Base-by-base conservation (phyloP, 2,113 vertebrate species). In the Echinops telfairi region DNA sequence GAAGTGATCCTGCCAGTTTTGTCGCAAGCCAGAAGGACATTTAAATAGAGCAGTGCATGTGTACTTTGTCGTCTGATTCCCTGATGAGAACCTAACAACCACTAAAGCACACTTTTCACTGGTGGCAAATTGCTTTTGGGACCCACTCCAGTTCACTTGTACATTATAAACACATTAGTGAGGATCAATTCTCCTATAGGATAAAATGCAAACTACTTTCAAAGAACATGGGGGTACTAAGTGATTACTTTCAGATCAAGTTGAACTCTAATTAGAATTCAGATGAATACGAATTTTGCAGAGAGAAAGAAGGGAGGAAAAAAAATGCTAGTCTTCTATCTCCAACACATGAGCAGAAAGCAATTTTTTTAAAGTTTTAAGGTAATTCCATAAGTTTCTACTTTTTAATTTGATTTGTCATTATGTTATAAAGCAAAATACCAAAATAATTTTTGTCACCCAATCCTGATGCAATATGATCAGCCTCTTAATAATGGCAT, bases 11-110 rank as follows among this genome's bases (percentile, higher is more conserved):
- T 90, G 79, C 86, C 83, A 92, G 81, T 82, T 94, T 91, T 1
- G 0, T 92, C 84, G 73, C 62, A 95, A 97, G 89, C 85, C 92
- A 97, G 92, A 84, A 91, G 86, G 53, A 94, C 15, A 96, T 97
- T 96, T 96, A 94, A 96, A 92, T 94, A 93, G 93, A 95, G n/a
- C n/a, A 83, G 89, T 94, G 70, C 33, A 29, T 88, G 23, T 88
- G 10, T 90, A 88, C 70, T 73, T 47, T 93, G 43, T 92, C 89
- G 84, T 53, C 60, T 83, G 53, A 27, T 70, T 96, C 60, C 95
- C 88, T 71, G 43, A 38, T 84, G 86, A 95, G 79, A 95, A 83
- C 78, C 90, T 82, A 92, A 87, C 40, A 96, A 97, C 89, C 97
- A 92, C 90, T 95, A 94, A 83, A 89, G 82, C 68, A 5, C 68